Evolutionary conservation across 2,888 invertebrate species (phyloP).

Genomic region (Drosophila falleni): DNA sequence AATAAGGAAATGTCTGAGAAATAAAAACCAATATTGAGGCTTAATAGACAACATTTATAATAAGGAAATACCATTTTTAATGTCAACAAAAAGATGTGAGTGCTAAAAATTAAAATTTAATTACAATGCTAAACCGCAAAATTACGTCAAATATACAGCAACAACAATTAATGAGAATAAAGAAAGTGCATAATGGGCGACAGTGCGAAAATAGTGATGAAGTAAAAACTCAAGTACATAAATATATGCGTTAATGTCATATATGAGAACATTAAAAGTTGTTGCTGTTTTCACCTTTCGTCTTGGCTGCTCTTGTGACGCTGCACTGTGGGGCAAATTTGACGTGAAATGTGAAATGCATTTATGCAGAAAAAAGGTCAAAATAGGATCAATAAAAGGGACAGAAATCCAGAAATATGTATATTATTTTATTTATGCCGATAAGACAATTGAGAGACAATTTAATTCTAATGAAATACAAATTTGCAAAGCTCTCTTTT

Average conservation of each 20-base stretch:
- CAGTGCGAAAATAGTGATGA: slow-evolving; percentile 22
- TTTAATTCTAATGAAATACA: too few species aligned
- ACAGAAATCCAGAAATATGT: too few species aligned
- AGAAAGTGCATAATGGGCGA: slow-evolving; percentile 20
- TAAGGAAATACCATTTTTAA: background rate
- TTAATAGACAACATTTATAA: slow-evolving; percentile 30
- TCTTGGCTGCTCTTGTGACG: background rate
- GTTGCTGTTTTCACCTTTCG: slow-evolving; percentile 27
- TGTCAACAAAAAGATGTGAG: slow-evolving; percentile 16
- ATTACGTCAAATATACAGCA: slow-evolving; percentile 28
- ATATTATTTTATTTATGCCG: too few species aligned
- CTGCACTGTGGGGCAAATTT: slow-evolving; percentile 33
- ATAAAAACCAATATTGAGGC: slow-evolving; percentile 30
- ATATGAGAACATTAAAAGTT: slow-evolving; percentile 39
- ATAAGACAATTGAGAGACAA: too few species aligned
- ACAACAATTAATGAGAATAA: background rate
- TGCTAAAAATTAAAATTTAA: slow-evolving; percentile 57
- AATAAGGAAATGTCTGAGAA: slow-evolving; percentile 31
- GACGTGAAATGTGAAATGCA: background rate
- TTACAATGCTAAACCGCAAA: slow-evolving; percentile 40
- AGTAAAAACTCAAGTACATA: background rate
- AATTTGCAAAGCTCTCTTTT: too few species aligned
- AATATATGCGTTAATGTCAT: background rate
- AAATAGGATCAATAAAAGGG: background rate
- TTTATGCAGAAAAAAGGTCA: background rate